phyloP scores from a whole-genome alignment of 1,140 invertebrate species.

The Bombus soroeensis region DNA sequence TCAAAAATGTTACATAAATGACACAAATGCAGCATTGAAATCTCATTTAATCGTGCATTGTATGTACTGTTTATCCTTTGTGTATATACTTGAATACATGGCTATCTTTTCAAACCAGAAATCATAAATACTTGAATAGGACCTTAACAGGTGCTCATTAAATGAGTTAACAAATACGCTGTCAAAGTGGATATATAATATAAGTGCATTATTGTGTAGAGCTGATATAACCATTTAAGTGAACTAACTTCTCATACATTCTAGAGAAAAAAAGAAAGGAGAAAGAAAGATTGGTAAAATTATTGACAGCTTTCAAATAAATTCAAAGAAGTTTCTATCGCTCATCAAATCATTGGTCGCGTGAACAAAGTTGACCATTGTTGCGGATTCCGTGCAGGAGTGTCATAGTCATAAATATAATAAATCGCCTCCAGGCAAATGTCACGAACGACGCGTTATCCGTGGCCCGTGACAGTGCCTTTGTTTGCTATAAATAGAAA shows the following conservation, averaged over 20 bases:
- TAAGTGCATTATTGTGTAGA: not conserved
- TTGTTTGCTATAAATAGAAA: conserved; percentile 72
- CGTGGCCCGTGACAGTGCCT: conserved; percentile 56
- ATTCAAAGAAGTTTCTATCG: not conserved
- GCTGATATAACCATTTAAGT: not conserved
- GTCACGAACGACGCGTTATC: conserved; percentile 55
- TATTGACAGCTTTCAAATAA: not conserved
- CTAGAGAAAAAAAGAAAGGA: not conserved
- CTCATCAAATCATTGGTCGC: not conserved
- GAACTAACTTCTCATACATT: not conserved
- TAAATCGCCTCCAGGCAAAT: conserved; percentile 31
- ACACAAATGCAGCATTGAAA: not conserved
- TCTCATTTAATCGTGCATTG: not conserved
- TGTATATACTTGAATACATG: not conserved
- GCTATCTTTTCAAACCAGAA: not conserved
- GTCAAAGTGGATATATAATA: not conserved
- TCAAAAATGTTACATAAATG: not conserved
- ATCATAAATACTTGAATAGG: not conserved
- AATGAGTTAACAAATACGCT: conserved; percentile 10
- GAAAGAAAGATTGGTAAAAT: conserved; percentile 7
- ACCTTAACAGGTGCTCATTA: not conserved
- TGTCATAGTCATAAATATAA: conserved; percentile 3
- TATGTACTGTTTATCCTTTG: conserved; percentile 34
- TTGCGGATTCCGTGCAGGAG: not conserved
- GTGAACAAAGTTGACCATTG: not conserved